Evolutionary conservation across 2,888 invertebrate genomes (phyloP), one percentile per base, ranked within the genome.

Genomic region (Tachina grossa): DNA sequence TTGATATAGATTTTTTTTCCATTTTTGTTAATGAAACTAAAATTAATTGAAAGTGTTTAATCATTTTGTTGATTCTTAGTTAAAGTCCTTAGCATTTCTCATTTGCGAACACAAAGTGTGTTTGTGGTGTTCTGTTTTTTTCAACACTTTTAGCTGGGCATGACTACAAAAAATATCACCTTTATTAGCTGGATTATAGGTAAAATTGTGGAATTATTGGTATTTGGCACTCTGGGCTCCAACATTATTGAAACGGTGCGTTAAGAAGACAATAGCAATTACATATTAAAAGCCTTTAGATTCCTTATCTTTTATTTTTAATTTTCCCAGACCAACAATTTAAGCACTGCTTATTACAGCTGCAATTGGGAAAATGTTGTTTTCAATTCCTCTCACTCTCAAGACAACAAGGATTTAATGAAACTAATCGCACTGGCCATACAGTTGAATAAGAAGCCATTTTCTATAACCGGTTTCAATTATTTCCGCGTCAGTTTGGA

Each of bases 281-380:
- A 31, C 31, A 31, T 31, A 31, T 4, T 31, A 31, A n/a, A n/a
- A 31, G 31, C 31, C 31, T 13, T 51, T 0, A 9, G 1, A 8
- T 51, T 41, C 11, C 6, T 8, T 55, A 1, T 45, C 1, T 1
- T 51, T 41, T 68, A 11, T 31, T 14, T 41, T 83, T 19, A 2
- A 31, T n/a, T 5, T n/a, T 6, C 10, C 14, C 47, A 89, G 89
- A 89, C 89, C 1, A 78, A 88, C 69, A 80, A 71, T 2, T 80
- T 88, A 75, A 89, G 88, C 65, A 83, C 88, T n/a, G 76, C 74
- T 22, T 89, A 89, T 71, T 89, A 89, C 79, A 65, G 85, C 45
- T 88, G 88, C 9, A 87, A 88, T 72, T 89, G 89, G 89, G 89
- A 89, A 41, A 65, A 86, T 51, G 74, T 88, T 8, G 77, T 88